Conservation (phyloP, 2,113 vertebrate species). For the Chinchilla lanigera region DNA sequence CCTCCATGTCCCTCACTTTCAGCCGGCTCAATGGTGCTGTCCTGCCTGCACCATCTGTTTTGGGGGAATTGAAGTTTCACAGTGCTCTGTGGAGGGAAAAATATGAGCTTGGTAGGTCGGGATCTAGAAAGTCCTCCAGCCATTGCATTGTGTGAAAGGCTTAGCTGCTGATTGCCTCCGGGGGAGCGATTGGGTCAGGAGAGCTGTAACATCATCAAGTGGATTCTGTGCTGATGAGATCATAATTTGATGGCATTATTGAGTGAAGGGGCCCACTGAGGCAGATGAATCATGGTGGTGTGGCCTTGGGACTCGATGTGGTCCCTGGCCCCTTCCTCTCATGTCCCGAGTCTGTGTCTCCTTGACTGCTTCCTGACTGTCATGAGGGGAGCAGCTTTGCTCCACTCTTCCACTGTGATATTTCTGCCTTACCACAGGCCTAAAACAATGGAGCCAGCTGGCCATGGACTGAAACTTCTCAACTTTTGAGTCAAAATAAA, state of each 20-base stretch:
- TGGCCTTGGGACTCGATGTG: background rate
- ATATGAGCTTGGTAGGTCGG: background rate
- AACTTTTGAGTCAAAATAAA: background rate
- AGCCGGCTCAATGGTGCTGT: no score
- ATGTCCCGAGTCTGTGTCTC: background rate
- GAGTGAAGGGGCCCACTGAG: background rate
- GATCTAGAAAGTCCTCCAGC: background rate
- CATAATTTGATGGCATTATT: background rate
- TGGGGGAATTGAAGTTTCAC: background rate
- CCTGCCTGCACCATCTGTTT: fast-evolving
- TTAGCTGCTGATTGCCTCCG: background rate
- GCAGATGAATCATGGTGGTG: background rate
- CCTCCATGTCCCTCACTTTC: no score
- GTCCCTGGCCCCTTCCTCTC: background rate
- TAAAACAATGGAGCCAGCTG: background rate
- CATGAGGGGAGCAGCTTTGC: background rate
- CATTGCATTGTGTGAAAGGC: background rate
- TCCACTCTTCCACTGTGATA: background rate
- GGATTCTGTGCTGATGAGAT: background rate
- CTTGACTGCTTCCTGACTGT: background rate
- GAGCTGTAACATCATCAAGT: background rate
- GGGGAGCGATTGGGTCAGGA: background rate
- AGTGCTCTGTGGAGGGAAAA: fast-evolving
- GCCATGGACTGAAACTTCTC: background rate
- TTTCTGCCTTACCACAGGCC: background rate